Evolutionary conservation across 1,140 invertebrate species (phyloP).

Genomic region (Saccostrea cuccullata): DNA sequence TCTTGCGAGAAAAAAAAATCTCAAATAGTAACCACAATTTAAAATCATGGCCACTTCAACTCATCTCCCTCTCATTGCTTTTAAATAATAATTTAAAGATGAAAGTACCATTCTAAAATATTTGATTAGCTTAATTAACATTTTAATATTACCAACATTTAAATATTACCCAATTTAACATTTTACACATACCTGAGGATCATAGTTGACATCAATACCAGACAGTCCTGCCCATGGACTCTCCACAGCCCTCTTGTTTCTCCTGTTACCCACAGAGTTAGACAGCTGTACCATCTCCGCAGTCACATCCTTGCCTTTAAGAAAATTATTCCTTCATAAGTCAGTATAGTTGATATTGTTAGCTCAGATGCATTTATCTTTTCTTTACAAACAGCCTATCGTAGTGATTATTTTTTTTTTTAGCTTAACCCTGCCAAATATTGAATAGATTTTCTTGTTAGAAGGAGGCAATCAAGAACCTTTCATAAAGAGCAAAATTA

Average conservation of each 20-base stretch:
- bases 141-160: background rate
- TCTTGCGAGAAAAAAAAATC: too few species aligned
- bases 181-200: background rate
- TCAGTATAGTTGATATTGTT: too few species aligned
- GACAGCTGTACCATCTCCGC: slow-evolving; percentile 17
- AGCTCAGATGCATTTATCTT: too few species aligned
- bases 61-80: too few species aligned
- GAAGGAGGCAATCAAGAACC: too few species aligned
- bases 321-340: background rate
- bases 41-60: too few species aligned
- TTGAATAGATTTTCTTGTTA: too few species aligned
- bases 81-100: background rate
- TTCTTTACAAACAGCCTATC: too few species aligned
- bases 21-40: too few species aligned
- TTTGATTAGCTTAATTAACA: background rate
- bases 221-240: background rate
- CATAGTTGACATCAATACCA: slow-evolving; percentile 5
- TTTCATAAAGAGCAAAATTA: too few species aligned
- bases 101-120: background rate
- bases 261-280: background rate
- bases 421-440: too few species aligned
- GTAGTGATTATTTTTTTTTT: too few species aligned
- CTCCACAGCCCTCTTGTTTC: background rate
- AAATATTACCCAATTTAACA: background rate
- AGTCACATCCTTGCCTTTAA: background rate